Percentiles rank a stretch among this genome's conserved stretches.
phyloP scores from a whole-genome alignment of 2,797 vertebrate genomes.

The Hyperoplus lanceolatus region DNA sequence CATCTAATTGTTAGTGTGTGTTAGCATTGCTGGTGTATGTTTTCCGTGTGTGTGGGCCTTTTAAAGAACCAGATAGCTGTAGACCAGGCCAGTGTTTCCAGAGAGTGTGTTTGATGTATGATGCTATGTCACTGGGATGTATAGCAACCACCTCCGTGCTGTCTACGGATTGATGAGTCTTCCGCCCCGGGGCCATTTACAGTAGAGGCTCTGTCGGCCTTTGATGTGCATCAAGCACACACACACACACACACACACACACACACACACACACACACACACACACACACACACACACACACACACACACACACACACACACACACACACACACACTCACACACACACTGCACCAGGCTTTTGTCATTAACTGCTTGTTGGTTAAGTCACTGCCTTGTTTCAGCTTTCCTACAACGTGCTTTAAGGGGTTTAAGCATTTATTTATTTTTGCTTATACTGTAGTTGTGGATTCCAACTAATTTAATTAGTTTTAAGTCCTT shows the following conservation, averaged over 20 bases:
- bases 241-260: too few species aligned
- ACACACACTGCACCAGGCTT: too few species aligned
- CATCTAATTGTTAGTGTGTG: slow-evolving; percentile 23
- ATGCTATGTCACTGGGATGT: slow-evolving; percentile 76
- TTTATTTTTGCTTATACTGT: slow-evolving; percentile 28
- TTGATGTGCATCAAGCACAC: slow-evolving; percentile 54
- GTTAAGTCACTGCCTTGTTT: slow-evolving; percentile 62
- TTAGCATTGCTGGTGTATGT: slow-evolving; percentile 49
- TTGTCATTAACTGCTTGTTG: slow-evolving; percentile 21
- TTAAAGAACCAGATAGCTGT: slow-evolving; percentile 40
- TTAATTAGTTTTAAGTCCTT: not conserved
- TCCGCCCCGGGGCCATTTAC: slow-evolving; percentile 58
- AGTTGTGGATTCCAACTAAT: slow-evolving; percentile 38
- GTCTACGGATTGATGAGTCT: slow-evolving; percentile 73
- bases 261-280: too few species aligned
- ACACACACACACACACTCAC: too few species aligned
- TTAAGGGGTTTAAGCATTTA: slow-evolving; percentile 43
- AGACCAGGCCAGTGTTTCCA: slow-evolving; percentile 60
- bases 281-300: too few species aligned
- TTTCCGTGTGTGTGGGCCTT: slow-evolving; percentile 57
- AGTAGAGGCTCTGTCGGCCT: slow-evolving; percentile 56
- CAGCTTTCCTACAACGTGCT: slow-evolving; percentile 28
- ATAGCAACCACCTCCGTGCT: slow-evolving; percentile 66
- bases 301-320: too few species aligned
- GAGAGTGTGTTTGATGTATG: slow-evolving; percentile 75